Conservation (phyloP, 2,888 invertebrate genomes). For the Eilema griseolum region DNA sequence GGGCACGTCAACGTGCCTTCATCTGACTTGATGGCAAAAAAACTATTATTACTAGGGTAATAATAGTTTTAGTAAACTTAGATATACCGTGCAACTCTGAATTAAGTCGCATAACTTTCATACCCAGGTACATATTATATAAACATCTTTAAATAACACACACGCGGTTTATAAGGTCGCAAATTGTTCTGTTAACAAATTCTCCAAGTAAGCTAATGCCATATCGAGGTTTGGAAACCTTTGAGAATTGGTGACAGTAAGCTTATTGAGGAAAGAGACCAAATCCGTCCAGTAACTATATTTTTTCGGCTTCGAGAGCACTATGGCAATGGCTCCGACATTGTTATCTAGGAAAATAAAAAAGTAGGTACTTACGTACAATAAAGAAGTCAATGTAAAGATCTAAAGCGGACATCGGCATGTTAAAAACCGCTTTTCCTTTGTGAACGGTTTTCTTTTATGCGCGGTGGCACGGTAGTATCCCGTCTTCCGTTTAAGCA, state of each 20-base stretch:
- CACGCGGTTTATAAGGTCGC: background rate
- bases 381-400: conserved; percentile 55
- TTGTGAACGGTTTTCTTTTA: conserved; percentile 53
- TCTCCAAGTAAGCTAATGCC: conserved; percentile 6
- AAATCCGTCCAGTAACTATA: conserved; percentile 39
- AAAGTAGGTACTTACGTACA: conserved; percentile 44
- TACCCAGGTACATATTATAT: no score
- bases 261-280: conserved; percentile 25
- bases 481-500: conserved; percentile 56
- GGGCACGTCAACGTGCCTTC: background rate
- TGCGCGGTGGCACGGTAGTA: conserved; percentile 41
- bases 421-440: conserved; percentile 49
- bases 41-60: no score
- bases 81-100: background rate
- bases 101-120: background rate
- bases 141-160: background rate
- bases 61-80: background rate
- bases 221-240: conserved; percentile 1
- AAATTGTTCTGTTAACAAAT: background rate
- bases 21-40: background rate
- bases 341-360: conserved; percentile 34
- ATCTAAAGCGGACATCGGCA: conserved; percentile 52
- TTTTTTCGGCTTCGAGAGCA: conserved; percentile 27
- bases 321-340: conserved; percentile 25
- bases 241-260: conserved; percentile 21